A percentile compares a stretch with the other conserved stretches of the same genome.
Evolutionary conservation across 2,888 invertebrate genomes (phyloP).

Genomic region (Caenorhabditis sp.): DNA sequence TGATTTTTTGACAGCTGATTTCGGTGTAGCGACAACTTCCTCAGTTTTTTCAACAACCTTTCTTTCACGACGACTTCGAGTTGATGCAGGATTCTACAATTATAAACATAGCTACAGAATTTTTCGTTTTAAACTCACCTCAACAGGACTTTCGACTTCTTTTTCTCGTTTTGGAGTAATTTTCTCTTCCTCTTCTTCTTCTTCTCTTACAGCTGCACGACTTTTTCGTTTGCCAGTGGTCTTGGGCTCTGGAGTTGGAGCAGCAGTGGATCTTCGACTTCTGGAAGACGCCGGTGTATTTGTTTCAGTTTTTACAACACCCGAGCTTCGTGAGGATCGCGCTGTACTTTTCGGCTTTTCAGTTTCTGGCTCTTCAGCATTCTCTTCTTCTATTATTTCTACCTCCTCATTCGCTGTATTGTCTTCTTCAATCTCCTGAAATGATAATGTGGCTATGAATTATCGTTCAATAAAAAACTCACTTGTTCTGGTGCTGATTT

Average conservation of each 20-base stretch:
- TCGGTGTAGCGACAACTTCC: neutral
- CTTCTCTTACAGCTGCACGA: neutral
- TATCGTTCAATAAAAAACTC: too few relatives aligned
- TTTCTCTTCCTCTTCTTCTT: neutral
- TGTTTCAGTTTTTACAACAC: neutral
- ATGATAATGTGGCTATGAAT: too few relatives aligned
- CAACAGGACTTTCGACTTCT: neutral
- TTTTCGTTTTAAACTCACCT: neutral
- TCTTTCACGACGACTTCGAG: neutral
- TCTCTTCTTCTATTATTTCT: neutral
- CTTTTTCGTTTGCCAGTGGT: neutral
- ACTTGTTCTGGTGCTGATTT: constrained; percentile 1
- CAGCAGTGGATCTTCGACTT: constrained; percentile 15
- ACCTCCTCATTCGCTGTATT: too few relatives aligned
- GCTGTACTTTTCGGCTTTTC: neutral
- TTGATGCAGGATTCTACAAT: neutral
- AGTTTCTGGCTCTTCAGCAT: neutral
- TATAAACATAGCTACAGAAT: too few relatives aligned
- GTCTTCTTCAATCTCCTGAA: neutral
- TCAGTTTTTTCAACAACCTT: neutral
- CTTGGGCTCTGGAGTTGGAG: neutral
- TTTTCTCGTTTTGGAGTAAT: neutral
- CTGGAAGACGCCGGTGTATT: constrained; percentile 1
- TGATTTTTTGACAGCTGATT: neutral
- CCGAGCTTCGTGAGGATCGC: neutral